Base-by-base conservation (phyloP, 2,888 invertebrate species). In the Geophilus truncorum region DNA sequence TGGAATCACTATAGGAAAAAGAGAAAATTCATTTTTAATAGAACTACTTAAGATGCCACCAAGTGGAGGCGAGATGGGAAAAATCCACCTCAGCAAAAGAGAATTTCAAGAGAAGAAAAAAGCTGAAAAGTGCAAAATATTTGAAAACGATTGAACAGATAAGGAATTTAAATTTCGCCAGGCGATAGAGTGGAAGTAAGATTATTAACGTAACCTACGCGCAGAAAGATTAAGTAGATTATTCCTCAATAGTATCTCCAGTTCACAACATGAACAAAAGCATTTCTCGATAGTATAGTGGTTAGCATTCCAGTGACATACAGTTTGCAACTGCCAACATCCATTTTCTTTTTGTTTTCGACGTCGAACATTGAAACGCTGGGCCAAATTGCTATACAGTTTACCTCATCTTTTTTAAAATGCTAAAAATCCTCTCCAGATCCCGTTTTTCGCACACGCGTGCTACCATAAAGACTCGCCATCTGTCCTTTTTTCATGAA, bases 61-160 rank as follows among this genome's bases (percentile, higher is more conserved):
- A 18, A 23, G 57, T 23, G 23, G 23, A 57, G 57, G 23, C 18
- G 57, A 57, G 57, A 57, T 57, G 57, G 18, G 18, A 57, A 57
- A 57, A 57, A 57, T 23, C 57, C 57, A 57, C 57, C 57, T 57
- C 57, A 57, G 57, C 5, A 4, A 18, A 57, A 57, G n/a, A 57
- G 18, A 23, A 21, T 15, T 9, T 15, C 15, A 51, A 51, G 15
- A 51, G 15, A n/a, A 57, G 18, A 57, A 57, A 57, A 57, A 57
- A 57, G 57, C 57, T 57, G 57, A 57, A 57, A 57, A 57, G 57
- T 21, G 57, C 57, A 57, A 57, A 57, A 57, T 57, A 57, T 57
- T 57, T 57, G 4, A 40, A 40, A 40, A 40, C 36, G 36, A 40
- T 40, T 40, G 36, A 40, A 40, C 9, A 40, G 36, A 40, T 40